Base-by-base conservation (phyloP, 1,140 invertebrate genomes). In the Cephus cinctus region DNA sequence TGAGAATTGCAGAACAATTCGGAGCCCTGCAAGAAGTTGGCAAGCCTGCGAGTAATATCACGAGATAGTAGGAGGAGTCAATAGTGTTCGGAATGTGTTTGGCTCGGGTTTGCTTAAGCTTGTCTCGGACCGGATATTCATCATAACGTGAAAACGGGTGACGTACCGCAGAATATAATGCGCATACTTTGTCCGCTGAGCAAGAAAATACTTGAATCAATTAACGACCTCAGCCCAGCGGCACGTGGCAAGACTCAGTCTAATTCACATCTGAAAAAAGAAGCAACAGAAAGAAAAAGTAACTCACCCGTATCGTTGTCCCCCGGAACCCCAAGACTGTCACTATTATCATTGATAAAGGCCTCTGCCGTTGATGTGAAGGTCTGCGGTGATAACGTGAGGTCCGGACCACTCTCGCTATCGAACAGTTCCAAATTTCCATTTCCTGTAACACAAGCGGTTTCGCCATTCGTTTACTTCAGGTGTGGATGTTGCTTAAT, bases 371-470 rank as follows among this genome's bases (percentile, higher is more conserved):
- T 80, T 55, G 82, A 84, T 52, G 81, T 82, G 68, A 85, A 85
- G 5, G 83, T 81, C 65, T 86, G 83, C 47, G 86, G 84, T 44
- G 86, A 87, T 59, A 88, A 69, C 40, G 83, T 84, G 56, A 86
- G 75, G 61, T 85, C 86, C 61, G 84, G 83, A 35, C 83, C 83
- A 50, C 85, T 85, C 52, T 85, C 84, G 52, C 73, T 77, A 73
- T 88, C 86, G 69, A 87, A 86, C 59, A 88, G 71, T 65, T 86
- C 85, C 71, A 86, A 83, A 61, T 79, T 81, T 43, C 80, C 77
- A 54, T 80, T 80, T 52, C 79, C 78, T 73, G 71, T 5, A 75
- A 74, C 31, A 52, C 2, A 32, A n/a, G n/a, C n/a, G n/a, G n/a
- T n/a, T n/a, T n/a, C n/a, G n/a, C n/a, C n/a, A n/a, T n/a, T n/a